A percentile compares a stretch with the other conserved stretches of the same genome.
phyloP scores from a whole-genome alignment of 2,888 invertebrate genomes.

The Encarsia formosa region DNA sequence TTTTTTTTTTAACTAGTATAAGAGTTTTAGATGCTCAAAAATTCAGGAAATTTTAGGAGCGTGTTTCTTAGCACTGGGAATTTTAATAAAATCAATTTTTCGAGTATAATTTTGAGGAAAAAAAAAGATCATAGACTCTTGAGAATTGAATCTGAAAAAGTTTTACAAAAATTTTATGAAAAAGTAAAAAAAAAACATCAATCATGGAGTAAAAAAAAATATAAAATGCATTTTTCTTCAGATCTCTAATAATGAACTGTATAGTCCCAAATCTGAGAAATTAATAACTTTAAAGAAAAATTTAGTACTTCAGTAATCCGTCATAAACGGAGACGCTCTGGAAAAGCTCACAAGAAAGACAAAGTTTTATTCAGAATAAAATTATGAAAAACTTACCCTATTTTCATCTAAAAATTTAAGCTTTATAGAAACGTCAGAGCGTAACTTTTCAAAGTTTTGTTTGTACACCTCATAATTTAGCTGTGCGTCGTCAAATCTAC shows the following conservation, averaged over 20 bases:
- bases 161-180: no score
- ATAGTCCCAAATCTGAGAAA: neutral
- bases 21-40: neutral
- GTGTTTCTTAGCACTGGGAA: no score
- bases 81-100: no score
- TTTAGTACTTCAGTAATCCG: neutral
- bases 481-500: constrained; percentile 74
- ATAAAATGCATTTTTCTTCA: neutral
- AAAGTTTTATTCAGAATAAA: neutral
- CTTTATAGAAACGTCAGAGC: constrained; percentile 92
- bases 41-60: no score
- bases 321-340: no score
- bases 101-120: no score
- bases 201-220: no score
- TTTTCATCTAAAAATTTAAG: constrained; percentile 96
- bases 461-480: constrained; percentile 80
- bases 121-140: no score
- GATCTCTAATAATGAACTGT: neutral
- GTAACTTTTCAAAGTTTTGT: constrained; percentile 85
- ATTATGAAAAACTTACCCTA: constrained; percentile 61
- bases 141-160: no score
- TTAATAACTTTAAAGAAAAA: neutral
- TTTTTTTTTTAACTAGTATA: neutral
- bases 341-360: no score
- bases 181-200: no score